Evolutionary conservation across 2,888 invertebrate species (phyloP), one percentile per base, ranked within the genome.

Genomic region (Mechanitis messenoides): DNA sequence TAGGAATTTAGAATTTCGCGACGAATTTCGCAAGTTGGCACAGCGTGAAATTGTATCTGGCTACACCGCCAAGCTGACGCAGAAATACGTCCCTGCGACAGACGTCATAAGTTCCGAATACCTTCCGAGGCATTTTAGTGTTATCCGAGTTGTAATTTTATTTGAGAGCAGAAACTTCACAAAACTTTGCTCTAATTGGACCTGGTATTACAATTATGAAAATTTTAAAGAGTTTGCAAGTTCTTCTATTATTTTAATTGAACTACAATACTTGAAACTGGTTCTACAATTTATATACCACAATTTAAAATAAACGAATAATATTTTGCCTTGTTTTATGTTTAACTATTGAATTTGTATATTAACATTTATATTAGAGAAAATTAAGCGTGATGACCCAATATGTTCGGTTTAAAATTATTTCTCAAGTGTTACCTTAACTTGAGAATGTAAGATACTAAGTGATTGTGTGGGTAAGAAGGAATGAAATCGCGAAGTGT

Each of bases 21-120:
- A 83, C 80, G 78, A 82, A 83, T 85, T 87, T 81, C 78, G 83
- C 84, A 84, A 87, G 84, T 85, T 85, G 83, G 84, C 86, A 80
- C 83, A 79, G 81, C 88, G 87, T 88, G 88, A 88, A 88, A 89
- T 89, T 88, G 86, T 87, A 81, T 84, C 87, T 81, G 78, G 81
- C 82, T 80, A 78, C 83, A 78, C 75, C 82, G 80, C 78, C 84
- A 80, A 80, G 84, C 85, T 87, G 85, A 84, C 82, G 81, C 80
- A 74, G 80, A 75, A 74, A 82, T 82, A 80, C 62, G 53, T 60
- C 53, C 77, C 77, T 73, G 79, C 31, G 80, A 85, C 84, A 84
- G 81, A 78, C 76, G 80, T 86, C 87, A 87, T 85, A 86, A 84
- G 78, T 83, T 78, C 71, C 71, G 76, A 77, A 78, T 79, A 76